Base-by-base conservation (phyloP, 2,113 vertebrate species). In the Tursiops truncatus region DNA sequence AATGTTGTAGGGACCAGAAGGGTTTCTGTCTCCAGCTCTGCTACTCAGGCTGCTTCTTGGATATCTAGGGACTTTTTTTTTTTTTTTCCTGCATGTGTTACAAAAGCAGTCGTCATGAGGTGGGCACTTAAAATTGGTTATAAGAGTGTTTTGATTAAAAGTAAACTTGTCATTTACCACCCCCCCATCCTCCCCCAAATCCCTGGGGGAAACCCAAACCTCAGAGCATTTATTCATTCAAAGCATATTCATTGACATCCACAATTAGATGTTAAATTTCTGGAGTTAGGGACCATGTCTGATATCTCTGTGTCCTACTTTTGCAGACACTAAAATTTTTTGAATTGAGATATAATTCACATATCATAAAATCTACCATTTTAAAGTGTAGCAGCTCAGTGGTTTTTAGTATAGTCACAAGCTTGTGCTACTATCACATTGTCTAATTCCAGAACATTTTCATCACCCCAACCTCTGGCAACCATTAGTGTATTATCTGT, bases 151-250 rank as follows among this genome's bases (percentile, higher is more conserved):
- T 73, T 86, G 20, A 63, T 83, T 50, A 70, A 56, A 68, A 86
- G 58, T 68, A 15, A 95, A 47, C 58, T 86, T 92, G 82, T 41
- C 10, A 73, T 44, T 80, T 79, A 53, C 1, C 10, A 33, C 31
- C 6, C 12, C 50, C 31, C 11, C 15, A 36, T 38, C 44, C n/a
- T 80, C 81, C 18, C 76, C 23, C 50, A 44, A 25, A 60, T 71
- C 21, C 18, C 63, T 26, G n/a, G 44, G 36, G 23, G 77, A 91
- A 76, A 76, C 67, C 70, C 31, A 80, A 8, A 62, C 33, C n/a
- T 95, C 28, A 70, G 65, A 90, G 67, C 26, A 91, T 91, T 53
- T 74, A 36, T 91, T 89, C 44, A 68, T 73, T 92, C 60, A 84
- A 8, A 53, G 38, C 44, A 41, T 21, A 44, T 26, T 60, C 23